Evolutionary conservation across 2,888 invertebrate species (phyloP), one percentile per base, ranked within the genome.

Genomic region (Plebejus anna): DNA sequence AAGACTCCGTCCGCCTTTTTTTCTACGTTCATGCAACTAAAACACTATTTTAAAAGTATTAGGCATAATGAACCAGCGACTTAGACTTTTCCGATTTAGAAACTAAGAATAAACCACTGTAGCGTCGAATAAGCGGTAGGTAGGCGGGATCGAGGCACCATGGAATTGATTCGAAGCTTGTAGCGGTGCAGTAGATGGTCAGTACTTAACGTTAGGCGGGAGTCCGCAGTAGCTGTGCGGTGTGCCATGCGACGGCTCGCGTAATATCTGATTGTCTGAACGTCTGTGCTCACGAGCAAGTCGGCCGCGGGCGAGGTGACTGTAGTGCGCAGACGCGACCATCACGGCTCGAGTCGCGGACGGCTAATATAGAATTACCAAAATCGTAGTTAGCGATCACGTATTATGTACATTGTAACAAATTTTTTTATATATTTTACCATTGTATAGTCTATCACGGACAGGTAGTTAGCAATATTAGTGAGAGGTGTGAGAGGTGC

Each of bases 351-450:
- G 72, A 78, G 70, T 85, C 86, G 88, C 86, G 87, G 89, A 86
- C 84, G 85, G 85, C 85, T 85, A 85, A 86, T 88, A 91, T 92
- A 92, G 90, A 91, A 92, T 91, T 93, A 93, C 94, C 93, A 93
- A 93, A 93, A 92, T 90, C 84, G 87, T 93, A 92, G 94, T 90
- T 94, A 92, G 90, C 87, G 86, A 89, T 91, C 90, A 90, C 92
- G 88, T 91, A 91, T 91, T 92, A 91, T 94, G 94, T 94, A 94
- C 88, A 93, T 94, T 93, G 89, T 91, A 91, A 91, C 89, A 88
- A 91, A 72, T 86, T 88, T 89, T 87, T 90, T 91, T 90, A 91
- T 90, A 90, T 92, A 91, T 91, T 93, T 92, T 92, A 94, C 92
- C 93, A 94, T 91, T 94, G 94, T 94, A 93, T 93, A 94, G 94